phyloP scores from a whole-genome alignment of 2,888 invertebrate genomes.

The Drosophila cognata region DNA sequence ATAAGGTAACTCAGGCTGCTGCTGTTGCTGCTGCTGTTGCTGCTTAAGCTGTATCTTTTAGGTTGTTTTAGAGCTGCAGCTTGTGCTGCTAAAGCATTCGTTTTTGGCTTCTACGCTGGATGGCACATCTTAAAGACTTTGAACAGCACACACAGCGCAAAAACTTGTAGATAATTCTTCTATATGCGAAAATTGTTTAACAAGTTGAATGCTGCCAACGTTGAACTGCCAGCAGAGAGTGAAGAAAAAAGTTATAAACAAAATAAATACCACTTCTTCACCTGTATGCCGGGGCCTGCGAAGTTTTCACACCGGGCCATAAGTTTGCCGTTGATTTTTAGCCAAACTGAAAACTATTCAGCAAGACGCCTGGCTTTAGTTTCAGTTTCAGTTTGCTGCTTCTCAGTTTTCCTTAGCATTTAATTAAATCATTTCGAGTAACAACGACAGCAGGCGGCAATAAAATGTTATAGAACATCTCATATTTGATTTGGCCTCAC shows the following conservation, averaged over 20 bases:
- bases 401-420: slow-evolving; percentile 53
- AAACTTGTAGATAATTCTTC: slow-evolving; percentile 75
- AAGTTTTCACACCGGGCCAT: slow-evolving; percentile 71
- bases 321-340: slow-evolving; percentile 69
- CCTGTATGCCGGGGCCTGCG: slow-evolving; percentile 16
- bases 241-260: not conserved
- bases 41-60: slow-evolving; percentile 40
- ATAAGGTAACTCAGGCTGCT: slow-evolving; percentile 52
- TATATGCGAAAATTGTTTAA: slow-evolving; percentile 79
- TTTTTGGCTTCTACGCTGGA: slow-evolving; percentile 11
- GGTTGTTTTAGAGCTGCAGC: slow-evolving; percentile 45
- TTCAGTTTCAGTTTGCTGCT: slow-evolving; percentile 33
- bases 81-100: slow-evolving; percentile 25
- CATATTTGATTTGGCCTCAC: slow-evolving; percentile 62
- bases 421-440: slow-evolving; percentile 74
- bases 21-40: slow-evolving; percentile 27
- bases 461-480: slow-evolving; percentile 37
- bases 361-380: slow-evolving; percentile 29
- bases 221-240: slow-evolving; percentile 19
- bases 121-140: slow-evolving; percentile 70
- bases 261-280: slow-evolving; percentile 53
- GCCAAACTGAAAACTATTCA: slow-evolving; percentile 37
- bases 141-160: slow-evolving; percentile 45
- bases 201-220: slow-evolving; percentile 71
- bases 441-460: slow-evolving; percentile 50